These are phyloP conservation scores for Drosophila bocki DNA, from an alignment of 1,140 invertebrate species.

Conservation along the genomic window DNA sequence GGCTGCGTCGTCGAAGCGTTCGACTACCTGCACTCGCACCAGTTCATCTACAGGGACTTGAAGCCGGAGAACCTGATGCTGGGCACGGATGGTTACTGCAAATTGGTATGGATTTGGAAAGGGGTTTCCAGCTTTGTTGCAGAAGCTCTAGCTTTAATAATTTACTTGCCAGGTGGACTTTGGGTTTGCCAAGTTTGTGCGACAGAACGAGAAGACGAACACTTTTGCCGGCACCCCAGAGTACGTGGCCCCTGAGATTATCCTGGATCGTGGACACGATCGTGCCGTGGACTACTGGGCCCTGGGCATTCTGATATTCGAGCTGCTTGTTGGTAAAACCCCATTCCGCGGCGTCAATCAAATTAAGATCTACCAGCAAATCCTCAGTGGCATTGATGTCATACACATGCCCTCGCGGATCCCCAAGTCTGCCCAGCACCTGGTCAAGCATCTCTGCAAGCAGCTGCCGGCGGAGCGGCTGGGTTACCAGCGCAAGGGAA, in stretches of 20 bases:
- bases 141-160: background rate
- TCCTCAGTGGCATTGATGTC: slow-evolving; percentile 94
- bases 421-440: slow-evolving; percentile 90
- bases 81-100: slow-evolving; percentile 94
- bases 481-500: slow-evolving; percentile 95
- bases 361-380: slow-evolving; percentile 99
- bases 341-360: slow-evolving; percentile 96
- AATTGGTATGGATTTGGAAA: slow-evolving; percentile 88
- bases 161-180: slow-evolving; percentile 93
- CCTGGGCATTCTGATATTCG: slow-evolving; percentile 96
- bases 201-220: slow-evolving; percentile 93
- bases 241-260: slow-evolving; percentile 97
- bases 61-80: slow-evolving; percentile 98
- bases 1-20: slow-evolving; percentile 97
- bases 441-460: slow-evolving; percentile 95
- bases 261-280: slow-evolving; percentile 97
- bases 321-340: slow-evolving; percentile 96
- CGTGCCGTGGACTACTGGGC: slow-evolving; percentile 98
- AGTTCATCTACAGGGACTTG: slow-evolving; percentile 96
- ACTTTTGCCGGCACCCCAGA: slow-evolving; percentile 98
- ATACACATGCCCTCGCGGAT: slow-evolving; percentile 93
- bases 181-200: slow-evolving; percentile 97
- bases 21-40: slow-evolving; percentile 93
- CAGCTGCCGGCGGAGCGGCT: slow-evolving; percentile 96
- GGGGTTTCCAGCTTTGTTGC: background rate